Evolutionary conservation across 2,888 invertebrate species (phyloP).

Genomic region (Brachypterus glaber): DNA sequence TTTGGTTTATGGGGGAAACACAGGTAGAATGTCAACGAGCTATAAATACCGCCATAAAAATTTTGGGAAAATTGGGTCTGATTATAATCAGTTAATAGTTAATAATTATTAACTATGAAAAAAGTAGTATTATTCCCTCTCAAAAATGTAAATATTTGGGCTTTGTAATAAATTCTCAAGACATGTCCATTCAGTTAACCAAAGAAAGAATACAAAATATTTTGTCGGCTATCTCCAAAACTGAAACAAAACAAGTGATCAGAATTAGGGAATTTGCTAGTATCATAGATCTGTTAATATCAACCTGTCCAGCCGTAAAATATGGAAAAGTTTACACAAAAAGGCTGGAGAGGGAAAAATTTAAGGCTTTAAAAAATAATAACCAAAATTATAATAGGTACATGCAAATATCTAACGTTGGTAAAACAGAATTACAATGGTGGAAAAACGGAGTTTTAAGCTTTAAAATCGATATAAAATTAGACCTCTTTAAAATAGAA

Average conservation of each 20-base stretch:
- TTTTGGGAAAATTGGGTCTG: slow-evolving; percentile 9
- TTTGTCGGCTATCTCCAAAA: slow-evolving; percentile 4
- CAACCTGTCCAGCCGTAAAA: no score
- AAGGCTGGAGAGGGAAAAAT: no score
- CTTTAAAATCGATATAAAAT: no score
- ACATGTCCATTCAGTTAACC: slow-evolving; percentile 8
- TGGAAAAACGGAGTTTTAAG: no score
- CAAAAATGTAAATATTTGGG: slow-evolving; percentile 12
- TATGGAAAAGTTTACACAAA: no score
- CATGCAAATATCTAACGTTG: slow-evolving; percentile 1
- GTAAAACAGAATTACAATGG: slow-evolving; percentile 4
- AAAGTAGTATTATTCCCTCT: slow-evolving; percentile 11
- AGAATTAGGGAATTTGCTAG: not conserved
- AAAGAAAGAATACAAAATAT: slow-evolving; percentile 3
- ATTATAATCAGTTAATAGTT: no score
- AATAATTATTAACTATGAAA: slow-evolving; percentile 11
- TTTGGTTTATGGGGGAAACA: slow-evolving; percentile 5
- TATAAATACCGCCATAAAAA: not conserved
- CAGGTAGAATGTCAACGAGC: not conserved
- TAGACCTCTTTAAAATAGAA: no score
- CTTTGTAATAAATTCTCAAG: slow-evolving; percentile 8
- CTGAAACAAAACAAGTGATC: not conserved
- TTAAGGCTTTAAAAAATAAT: no score
- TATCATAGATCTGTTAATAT: slow-evolving; percentile 2
- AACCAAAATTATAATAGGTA: no score